These are phyloP conservation scores for Oscheius myriophilus DNA, from an alignment of 2,888 invertebrate genomes.

Conservation along the genomic window DNA sequence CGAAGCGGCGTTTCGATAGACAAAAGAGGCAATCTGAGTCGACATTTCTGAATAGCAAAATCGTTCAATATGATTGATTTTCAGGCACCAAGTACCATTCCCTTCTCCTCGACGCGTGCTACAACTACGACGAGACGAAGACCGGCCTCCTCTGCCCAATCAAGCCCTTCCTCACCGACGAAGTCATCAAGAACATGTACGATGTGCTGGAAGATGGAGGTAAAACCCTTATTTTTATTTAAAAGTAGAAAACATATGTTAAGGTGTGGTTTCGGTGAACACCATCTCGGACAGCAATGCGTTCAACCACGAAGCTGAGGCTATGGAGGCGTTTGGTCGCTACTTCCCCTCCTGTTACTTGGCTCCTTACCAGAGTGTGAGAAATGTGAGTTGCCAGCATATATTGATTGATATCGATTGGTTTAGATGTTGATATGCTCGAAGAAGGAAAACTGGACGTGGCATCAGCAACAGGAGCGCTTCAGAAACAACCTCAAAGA, in stretches of 20 bases:
- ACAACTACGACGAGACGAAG: slow-evolving; percentile 25
- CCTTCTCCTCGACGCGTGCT: slow-evolving; percentile 40
- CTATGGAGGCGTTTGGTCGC: slow-evolving; percentile 28
- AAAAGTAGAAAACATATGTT: too few species aligned
- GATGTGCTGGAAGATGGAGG: slow-evolving; percentile 19
- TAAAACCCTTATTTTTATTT: background rate
- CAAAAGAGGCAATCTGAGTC: too few species aligned
- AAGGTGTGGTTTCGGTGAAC: slow-evolving; percentile 30
- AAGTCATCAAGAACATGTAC: slow-evolving; percentile 22
- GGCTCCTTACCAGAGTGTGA: slow-evolving; percentile 22
- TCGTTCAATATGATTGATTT: too few species aligned
- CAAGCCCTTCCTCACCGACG: slow-evolving; percentile 7
- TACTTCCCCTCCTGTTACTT: slow-evolving; percentile 40
- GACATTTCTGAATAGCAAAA: too few species aligned
- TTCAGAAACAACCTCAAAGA: slow-evolving; percentile 32
- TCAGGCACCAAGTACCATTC: slow-evolving; percentile 25
- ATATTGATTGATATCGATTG: too few species aligned
- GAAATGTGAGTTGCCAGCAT: slow-evolving; percentile 24
- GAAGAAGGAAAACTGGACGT: slow-evolving; percentile 44
- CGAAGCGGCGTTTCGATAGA: too few species aligned
- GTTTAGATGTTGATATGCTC: slow-evolving; percentile 49
- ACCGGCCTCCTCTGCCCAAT: slow-evolving; percentile 39
- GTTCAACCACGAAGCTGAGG: slow-evolving; percentile 15
- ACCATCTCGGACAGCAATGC: slow-evolving; percentile 23
- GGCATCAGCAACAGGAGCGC: slow-evolving; percentile 32